Percentiles rank a stretch among this genome's conserved stretches.
These are phyloP conservation scores for Thecocarcelia acutangulata DNA, from an alignment of 2,888 invertebrate genomes.

Conservation along the genomic window DNA sequence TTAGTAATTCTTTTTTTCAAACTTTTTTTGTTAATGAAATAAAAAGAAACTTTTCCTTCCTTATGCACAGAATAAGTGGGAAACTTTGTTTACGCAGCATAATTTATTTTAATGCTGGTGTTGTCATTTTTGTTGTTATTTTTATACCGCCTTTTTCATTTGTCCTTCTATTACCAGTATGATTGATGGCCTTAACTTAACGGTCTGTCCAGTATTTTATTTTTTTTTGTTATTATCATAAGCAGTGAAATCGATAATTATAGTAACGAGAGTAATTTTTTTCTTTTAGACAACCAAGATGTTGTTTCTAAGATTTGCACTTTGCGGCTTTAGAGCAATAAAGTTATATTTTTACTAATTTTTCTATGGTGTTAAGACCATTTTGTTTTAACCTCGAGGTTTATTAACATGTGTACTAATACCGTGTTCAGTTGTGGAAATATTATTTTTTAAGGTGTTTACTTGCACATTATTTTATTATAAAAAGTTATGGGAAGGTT, in stretches of 20 bases:
- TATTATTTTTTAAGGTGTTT: no score
- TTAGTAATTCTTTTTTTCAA: background rate
- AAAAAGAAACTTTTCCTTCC: conserved; percentile 35
- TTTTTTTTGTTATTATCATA: conserved; percentile 23
- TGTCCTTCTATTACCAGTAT: conserved; percentile 53
- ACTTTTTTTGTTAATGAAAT: conserved; percentile 25
- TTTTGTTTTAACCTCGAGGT: no score
- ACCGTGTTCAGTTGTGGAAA: no score
- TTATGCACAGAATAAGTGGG: background rate
- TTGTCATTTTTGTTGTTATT: conserved; percentile 41
- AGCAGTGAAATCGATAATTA: background rate
- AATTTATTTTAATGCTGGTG: conserved; percentile 26
- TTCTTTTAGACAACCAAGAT: no score
- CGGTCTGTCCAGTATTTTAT: conserved; percentile 67
- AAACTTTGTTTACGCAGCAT: conserved; percentile 37
- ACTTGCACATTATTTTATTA: no score
- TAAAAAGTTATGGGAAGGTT: no score
- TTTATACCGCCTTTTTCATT: conserved; percentile 3
- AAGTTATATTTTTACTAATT: no score
- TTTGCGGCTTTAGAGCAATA: no score
- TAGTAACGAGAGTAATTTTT: background rate
- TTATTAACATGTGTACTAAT: no score
- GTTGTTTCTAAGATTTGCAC: no score
- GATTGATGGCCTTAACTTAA: conserved; percentile 71
- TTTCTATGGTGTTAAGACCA: no score